Evolutionary conservation across 2,888 invertebrate species (phyloP), one percentile per base, ranked within the genome.

Genomic region (Pristionchus arcanus): DNA sequence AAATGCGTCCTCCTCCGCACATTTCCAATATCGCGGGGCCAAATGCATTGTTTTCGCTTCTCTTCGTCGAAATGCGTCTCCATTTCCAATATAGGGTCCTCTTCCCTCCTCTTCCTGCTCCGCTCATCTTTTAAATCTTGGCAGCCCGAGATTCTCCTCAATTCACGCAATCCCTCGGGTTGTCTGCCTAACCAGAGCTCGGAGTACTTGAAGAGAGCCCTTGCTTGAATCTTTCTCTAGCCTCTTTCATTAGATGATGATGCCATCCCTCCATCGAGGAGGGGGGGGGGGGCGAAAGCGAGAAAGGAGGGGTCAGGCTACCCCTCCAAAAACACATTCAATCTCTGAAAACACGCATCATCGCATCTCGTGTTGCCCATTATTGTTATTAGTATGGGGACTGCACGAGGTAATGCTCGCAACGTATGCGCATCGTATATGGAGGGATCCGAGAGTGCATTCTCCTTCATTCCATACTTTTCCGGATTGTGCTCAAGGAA

Each of bases 181-280:
- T 21, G 21, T 59, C 19, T 21, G 25, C 19, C 59, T 19, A 25
- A 25, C 21, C 4, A 59, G 59, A 59, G 59, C 42, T 49, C 4
- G 9, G 11, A 13, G 42, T 49, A 49, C 42, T 49, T 3, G 0
- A 59, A 0, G 21, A 59, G 19, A 15, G 21, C 5, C 25, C 59
- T 59, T 15, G 25, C 59, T 59, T 15, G 71, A 71, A 71, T 71
- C 71, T 28, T 31, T 21, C 25, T 25, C 71, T 34, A 49, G 42
- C 42, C 71, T 7, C 74, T 74, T 25, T 74, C 74, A 74, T 74
- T 74, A 74, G 81, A 81, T n/a, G 81, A 81, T 81, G 81, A 81
- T 81, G 81, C 42, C 28, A 9, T 11, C 31, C 31, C 9, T 31
- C 34, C 31, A 15, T 68, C 31, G 42, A 77, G 42, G 25, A 25